Evolutionary conservation across 2,888 invertebrate species (phyloP).

Genomic region (Pinctada fucata): DNA sequence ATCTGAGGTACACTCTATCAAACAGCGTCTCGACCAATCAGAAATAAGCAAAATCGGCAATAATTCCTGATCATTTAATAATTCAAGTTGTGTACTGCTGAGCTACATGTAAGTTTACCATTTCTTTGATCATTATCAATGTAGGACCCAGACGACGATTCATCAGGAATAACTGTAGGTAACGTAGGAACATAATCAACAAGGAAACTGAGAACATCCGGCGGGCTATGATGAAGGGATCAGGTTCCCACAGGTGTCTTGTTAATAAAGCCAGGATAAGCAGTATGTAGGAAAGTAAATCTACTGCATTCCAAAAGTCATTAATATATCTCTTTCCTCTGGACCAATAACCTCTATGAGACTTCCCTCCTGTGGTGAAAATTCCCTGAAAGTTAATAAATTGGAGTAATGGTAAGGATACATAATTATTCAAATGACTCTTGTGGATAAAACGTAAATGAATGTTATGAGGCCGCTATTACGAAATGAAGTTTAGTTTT

Average conservation of each 20-base stretch:
- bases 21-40: too few species aligned
- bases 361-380: background rate
- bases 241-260: background rate
- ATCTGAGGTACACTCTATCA: too few species aligned
- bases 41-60: too few species aligned
- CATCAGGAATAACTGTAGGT: background rate
- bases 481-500: too few species aligned
- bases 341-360: constrained; percentile 13
- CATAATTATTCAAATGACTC: too few species aligned
- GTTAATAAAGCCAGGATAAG: constrained; percentile 12
- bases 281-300: constrained; percentile 21
- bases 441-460: too few species aligned
- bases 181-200: constrained; percentile 28
- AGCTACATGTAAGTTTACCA: constrained; percentile 6
- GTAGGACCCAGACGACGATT: constrained; percentile 26
- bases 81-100: too few species aligned
- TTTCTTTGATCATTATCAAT: constrained; percentile 32
- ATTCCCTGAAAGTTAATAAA: background rate
- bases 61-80: too few species aligned
- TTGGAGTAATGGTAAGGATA: too few species aligned
- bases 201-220: constrained; percentile 19
- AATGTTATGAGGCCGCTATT: too few species aligned
- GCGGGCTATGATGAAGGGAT: constrained; percentile 9
- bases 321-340: constrained; percentile 21
- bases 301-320: constrained; percentile 31